Evolutionary conservation across 2,888 invertebrate genomes (phyloP), one percentile per base, ranked within the genome.

Genomic region (Stegophylla sp.): DNA sequence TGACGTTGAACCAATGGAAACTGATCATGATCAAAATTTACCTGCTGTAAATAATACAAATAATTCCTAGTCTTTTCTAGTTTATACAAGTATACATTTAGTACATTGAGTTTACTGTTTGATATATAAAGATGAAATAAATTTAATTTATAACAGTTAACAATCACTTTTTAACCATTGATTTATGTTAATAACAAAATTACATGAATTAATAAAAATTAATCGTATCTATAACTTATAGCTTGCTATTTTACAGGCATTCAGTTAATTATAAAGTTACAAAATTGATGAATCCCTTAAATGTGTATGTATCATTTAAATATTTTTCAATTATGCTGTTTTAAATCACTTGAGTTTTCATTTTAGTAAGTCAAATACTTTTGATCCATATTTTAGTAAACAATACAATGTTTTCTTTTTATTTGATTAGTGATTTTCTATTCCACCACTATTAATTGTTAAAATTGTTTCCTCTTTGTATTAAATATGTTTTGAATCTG

Each of bases 1-100:
- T 79, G 48, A 79, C 23, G 61, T 69, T 61, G 79, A 79, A 71
- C 71, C 79, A 15, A 79, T 79, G 79, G 79, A 79, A 48, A 79
- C 79, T 41, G 79, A 79, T 51, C 79, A 79, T 71, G 79, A 79
- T 79, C 79, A 79, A 79, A 79, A 79, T 63, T 9, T 79, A 71
- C 79, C 79, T 7, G 79, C 79, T 7, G 71, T 79, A 41, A 79
- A 79, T 43, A 79, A 79, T 13, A 51, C 79, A 63, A 79, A 79
- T 51, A 51, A 71, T 51, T 71, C 79, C 71, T 79, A 79, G 71
- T 79, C 34, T 59, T 48, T 71, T 69, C 12, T 69, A 48, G 56
- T 61, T 23, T 63, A 69, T 15, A 17, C 67, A 59, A 23, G 12
- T 28, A 59, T 59, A 20, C 45, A 69, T 67, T 66, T 77, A 67